Base-by-base conservation (phyloP, 2,113 vertebrate species). In the Mesocricetus auratus region DNA sequence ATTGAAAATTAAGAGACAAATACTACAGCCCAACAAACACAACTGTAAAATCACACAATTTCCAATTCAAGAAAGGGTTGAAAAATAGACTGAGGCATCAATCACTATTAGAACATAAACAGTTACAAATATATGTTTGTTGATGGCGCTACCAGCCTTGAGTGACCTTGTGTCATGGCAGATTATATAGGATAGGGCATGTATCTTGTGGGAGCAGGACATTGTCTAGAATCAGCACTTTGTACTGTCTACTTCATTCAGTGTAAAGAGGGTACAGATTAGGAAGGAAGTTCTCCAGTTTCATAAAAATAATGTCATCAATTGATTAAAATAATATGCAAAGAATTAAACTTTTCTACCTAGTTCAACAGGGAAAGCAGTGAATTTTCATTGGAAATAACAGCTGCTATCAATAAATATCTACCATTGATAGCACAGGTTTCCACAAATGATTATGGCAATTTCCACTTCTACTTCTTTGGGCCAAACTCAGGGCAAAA, bases 11-110 rank as follows among this genome's bases (percentile, higher is more conserved):
- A 60, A 82, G 82, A 92, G 11, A 26, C 29, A 91, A 77, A 29
- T 78, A 53, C 50, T 58, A 45, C 68, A 92, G 24, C n/a, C 13
- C 77, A 5, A 45, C 58, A 91, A 95, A 85, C 53, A 60, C 21
- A 73, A 77, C 36, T 96, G 89, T 47, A 29, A 93, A 97, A 91
- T 89, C 53, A 11, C 60, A 93, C 31, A 94, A 90, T 81, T 86
- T 73, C 31, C 1, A 83, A 24, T 22, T 86, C 66, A 93, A 82
- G 75, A 95, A 95, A 95, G 74, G 75, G 60, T 22, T 58, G 95
- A 82, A 21, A 60, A 60, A 21, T 19, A 45, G 33, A 79, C 2
- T n/a, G 56, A 90, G 31, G 75, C 53, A 91, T 87, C 62, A 93
- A 91, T 53, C 11, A 77, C 1, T 86, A 16, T 31, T 83, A 21